phyloP scores from a whole-genome alignment of 2,113 vertebrate species.

The Nerophis lumbriciformis region DNA sequence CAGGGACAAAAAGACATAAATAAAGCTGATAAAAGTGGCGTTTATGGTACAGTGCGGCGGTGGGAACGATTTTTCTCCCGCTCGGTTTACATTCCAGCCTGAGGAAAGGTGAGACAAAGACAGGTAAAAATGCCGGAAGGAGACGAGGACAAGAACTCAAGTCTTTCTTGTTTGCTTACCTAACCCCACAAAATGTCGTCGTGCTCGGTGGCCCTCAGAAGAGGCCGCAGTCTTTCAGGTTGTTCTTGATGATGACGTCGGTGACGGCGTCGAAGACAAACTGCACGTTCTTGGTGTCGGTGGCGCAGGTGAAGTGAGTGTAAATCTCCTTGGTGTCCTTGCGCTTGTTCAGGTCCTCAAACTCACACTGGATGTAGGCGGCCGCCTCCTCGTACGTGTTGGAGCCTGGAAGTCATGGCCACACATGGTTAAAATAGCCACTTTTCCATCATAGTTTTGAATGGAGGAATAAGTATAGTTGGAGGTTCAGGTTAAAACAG shows the following conservation, averaged over 20 bases:
- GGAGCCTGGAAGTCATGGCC: slow-evolving; percentile 72
- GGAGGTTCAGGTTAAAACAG: too few relatives aligned
- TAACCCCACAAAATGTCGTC: not conserved
- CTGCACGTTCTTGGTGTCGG: slow-evolving; percentile 98
- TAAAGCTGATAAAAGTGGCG: slow-evolving; percentile 88
- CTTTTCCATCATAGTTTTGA: too few relatives aligned
- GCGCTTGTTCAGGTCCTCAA: slow-evolving; percentile 96
- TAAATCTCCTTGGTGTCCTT: slow-evolving; percentile 99
- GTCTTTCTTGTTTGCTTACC: slow-evolving; percentile 38
- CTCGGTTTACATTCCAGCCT: slow-evolving; percentile 53
- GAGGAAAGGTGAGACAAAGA: slow-evolving; percentile 22
- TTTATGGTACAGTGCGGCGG: slow-evolving; percentile 74
- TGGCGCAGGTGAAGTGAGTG: slow-evolving; percentile 98
- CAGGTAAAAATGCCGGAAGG: not conserved
- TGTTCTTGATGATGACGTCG: slow-evolving; percentile 99
- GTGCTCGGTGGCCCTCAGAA: slow-evolving; percentile 70
- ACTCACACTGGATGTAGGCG: slow-evolving; percentile 96
- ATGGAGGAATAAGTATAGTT: too few relatives aligned
- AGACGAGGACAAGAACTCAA: not conserved
- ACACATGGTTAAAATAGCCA: too few relatives aligned
- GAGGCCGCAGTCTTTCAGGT: slow-evolving; percentile 97
- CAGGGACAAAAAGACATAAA: slow-evolving; percentile 80
- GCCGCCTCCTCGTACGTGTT: slow-evolving; percentile 97
- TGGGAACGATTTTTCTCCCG: slow-evolving; percentile 27
- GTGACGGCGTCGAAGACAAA: slow-evolving; percentile 98